phyloP scores from a whole-genome alignment of 2,888 invertebrate genomes.

The Nudaria mundana region DNA sequence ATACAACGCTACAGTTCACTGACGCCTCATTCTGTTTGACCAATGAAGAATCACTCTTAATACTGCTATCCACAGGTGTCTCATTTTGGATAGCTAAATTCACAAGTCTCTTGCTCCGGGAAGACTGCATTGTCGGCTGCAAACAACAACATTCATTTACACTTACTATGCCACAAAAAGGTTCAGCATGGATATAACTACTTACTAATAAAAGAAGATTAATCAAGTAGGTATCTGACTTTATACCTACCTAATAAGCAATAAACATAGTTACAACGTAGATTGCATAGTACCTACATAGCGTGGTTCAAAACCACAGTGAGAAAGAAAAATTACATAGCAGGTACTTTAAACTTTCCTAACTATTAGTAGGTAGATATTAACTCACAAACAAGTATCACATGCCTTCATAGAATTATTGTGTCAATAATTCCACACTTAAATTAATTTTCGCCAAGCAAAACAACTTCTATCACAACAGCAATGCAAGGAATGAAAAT shows the following conservation, averaged over 20 bases:
- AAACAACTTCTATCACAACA: background rate
- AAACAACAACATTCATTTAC: background rate
- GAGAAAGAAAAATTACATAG: background rate
- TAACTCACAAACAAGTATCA: background rate
- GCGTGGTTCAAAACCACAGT: background rate
- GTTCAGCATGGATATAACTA: constrained; percentile 5
- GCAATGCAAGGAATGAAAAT: too few species aligned
- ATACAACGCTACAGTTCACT: background rate
- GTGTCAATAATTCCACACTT: background rate
- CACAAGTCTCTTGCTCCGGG: constrained; percentile 1
- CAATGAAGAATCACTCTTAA: background rate
- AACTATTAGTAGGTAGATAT: background rate
- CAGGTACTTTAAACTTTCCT: background rate
- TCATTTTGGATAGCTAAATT: background rate
- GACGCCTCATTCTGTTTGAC: background rate
- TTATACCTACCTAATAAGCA: background rate
- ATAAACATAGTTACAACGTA: background rate
- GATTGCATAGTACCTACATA: background rate
- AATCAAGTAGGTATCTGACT: background rate
- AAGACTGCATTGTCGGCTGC: background rate
- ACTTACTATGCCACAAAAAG: too few species aligned
- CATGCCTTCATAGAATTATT: background rate
- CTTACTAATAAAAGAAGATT: constrained; percentile 2
- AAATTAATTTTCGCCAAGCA: background rate
- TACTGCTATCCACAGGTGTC: background rate